phyloP scores from a whole-genome alignment of 2,113 vertebrate species.

The Xenus cinereus region DNA sequence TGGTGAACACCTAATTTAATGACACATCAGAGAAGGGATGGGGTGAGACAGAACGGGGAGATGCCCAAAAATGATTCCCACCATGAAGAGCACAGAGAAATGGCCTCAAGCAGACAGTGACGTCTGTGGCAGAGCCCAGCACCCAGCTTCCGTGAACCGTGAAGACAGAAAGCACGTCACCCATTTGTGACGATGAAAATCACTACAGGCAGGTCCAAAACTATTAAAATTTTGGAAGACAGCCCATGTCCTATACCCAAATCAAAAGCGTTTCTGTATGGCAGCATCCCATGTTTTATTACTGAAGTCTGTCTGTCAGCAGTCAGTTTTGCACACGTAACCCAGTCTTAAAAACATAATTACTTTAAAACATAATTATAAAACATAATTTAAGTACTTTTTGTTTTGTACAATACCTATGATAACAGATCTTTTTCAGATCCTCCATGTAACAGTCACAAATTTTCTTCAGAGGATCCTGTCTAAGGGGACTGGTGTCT shows the following conservation, averaged over 20 bases:
- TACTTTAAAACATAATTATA: rapidly evolving
- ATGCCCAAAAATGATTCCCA: neutral
- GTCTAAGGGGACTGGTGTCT: constrained; percentile 79
- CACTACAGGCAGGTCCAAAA: neutral
- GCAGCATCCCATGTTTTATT: neutral
- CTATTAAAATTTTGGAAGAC: neutral
- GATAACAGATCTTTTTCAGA: constrained; percentile 84
- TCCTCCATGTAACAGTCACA: constrained; percentile 87
- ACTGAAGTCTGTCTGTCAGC: neutral
- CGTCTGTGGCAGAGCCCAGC: neutral
- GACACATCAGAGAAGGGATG: neutral
- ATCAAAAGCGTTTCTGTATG: neutral
- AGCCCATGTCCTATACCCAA: neutral
- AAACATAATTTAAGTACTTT: rapidly evolving
- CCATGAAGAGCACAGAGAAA: neutral
- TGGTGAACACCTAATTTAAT: neutral
- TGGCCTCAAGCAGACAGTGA: neutral
- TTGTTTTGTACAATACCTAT: constrained; percentile 76
- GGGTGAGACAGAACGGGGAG: neutral
- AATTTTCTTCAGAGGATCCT: constrained; percentile 84
- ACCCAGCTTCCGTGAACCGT: neutral
- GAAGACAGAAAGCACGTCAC: neutral
- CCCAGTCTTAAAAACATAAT: neutral
- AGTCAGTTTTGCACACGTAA: neutral
- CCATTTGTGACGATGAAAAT: neutral